Base-by-base conservation (phyloP, 1,140 invertebrate species). In the Coelopa frigida region DNA sequence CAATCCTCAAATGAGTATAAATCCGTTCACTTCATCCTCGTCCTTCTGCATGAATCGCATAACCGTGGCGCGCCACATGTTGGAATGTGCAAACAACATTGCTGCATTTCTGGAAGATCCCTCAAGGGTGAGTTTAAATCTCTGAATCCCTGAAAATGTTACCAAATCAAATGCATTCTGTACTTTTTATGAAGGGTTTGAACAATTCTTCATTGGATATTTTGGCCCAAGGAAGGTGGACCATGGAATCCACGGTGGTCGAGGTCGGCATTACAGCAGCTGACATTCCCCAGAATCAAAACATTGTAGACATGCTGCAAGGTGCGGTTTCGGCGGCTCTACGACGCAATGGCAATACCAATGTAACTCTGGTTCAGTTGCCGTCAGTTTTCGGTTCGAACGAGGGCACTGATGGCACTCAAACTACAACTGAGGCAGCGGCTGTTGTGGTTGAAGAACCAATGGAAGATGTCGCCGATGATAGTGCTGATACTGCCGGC, bases 41-140 rank as follows among this genome's bases (percentile, higher is more conserved):
- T 68, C 66, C 20, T 67, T 70, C 32, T 69, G 67, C 48, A 66
- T 69, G 29, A 70, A 70, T 52, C 59, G 67, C 23, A 70, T 70
- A 17, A 68, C 67, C 4, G 67, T 69, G 12, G 67, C 67, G 11
- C 50, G 59, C 24, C 67, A 70, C 46, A 70, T 70, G 67, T 57
- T 70, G 24, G 55, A 69, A 18, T 70, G 67, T 46, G 67, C 56
- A 26, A 59, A 67, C 52, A 70, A 70, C 44, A 70, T 70, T 38
- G 66, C 61, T 11, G 55, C 58, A 10, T 70, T 62, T 57, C 44
- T 70, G 37, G 67, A 70, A 44, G 59, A 70, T 52, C 67, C 67
- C 3, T 41, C 47, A 47, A 57, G 35, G 51, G 65, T 44, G 48
- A 49, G 27, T 49, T 3, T 38, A 48, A 15, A 29, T 23, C 2